Conservation (phyloP, 2,113 vertebrate genomes). For the Elachura formosa region DNA sequence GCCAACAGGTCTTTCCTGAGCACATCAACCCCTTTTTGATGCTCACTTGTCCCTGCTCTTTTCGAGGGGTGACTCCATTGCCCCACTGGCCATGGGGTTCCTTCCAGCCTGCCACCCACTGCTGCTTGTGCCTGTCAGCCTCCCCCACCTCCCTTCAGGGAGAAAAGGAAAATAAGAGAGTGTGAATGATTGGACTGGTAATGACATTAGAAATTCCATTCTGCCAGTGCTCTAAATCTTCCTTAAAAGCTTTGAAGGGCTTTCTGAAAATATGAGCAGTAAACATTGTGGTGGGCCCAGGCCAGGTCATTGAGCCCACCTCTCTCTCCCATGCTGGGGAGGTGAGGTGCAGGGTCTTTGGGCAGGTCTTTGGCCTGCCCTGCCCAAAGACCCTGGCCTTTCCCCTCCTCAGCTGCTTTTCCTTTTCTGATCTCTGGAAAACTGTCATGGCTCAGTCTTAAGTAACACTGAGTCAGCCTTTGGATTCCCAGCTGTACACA, state of each 20-base stretch:
- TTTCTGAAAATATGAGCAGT: background rate
- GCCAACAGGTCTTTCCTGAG: background rate
- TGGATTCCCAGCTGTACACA: background rate
- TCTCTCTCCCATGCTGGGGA: background rate
- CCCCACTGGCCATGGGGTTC: rapidly evolving
- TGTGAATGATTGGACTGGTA: background rate
- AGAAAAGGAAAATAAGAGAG: background rate
- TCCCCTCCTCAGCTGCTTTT: background rate
- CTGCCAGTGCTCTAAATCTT: background rate
- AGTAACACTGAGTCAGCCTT: background rate
- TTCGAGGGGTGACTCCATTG: background rate
- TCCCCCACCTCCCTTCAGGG: background rate
- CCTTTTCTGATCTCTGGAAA: background rate
- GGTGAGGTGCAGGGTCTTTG: too few relatives aligned
- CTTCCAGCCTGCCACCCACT: background rate
- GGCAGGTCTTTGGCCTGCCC: too few relatives aligned
- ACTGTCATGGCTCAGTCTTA: background rate
- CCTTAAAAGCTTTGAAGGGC: background rate
- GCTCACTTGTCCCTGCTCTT: too few relatives aligned
- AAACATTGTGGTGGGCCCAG: background rate
- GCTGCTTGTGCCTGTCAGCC: background rate
- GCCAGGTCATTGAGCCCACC: background rate
- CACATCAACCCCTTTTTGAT: background rate
- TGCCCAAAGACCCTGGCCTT: background rate
- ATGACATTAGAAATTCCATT: background rate